phyloP scores from a whole-genome alignment of 23 tunicate genomes.

The Trididemnum clinides region DNA sequence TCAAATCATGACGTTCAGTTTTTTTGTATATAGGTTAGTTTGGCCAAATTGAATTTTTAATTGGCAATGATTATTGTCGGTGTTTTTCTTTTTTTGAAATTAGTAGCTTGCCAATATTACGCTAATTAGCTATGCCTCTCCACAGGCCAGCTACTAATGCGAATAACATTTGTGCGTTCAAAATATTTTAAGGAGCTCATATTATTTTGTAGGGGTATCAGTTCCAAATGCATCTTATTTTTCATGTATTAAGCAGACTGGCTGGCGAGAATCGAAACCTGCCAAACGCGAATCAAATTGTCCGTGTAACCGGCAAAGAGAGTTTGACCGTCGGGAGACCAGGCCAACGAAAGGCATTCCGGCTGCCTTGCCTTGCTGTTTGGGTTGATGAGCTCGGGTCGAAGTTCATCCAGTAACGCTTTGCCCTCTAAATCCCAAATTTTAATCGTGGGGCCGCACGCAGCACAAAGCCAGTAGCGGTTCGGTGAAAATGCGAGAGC shows the following conservation, averaged over 20 bases:
- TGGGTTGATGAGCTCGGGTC: constrained; percentile 90
- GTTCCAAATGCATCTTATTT: too few relatives aligned
- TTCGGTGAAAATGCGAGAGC: constrained; percentile 98
- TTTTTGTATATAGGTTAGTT: too few relatives aligned
- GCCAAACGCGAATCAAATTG: constrained; percentile 96
- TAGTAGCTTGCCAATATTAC: too few relatives aligned
- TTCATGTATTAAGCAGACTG: constrained; percentile 61
- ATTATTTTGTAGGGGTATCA: too few relatives aligned
- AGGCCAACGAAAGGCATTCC: constrained; percentile 92
- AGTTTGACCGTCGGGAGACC: constrained; percentile 99
- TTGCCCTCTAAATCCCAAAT: constrained; percentile 99
- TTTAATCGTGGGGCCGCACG: constrained; percentile 97
- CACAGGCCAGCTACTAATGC: too few relatives aligned
- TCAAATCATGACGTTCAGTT: too few relatives aligned
- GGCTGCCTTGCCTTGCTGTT: constrained; percentile 94
- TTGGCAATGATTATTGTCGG: too few relatives aligned
- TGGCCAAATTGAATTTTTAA: too few relatives aligned
- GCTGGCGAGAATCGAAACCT: constrained; percentile 89
- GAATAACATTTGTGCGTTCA: too few relatives aligned
- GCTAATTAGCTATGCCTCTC: too few relatives aligned
- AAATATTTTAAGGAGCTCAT: too few relatives aligned
- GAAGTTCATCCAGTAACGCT: constrained; percentile 92
- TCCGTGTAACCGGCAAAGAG: constrained; percentile 99
- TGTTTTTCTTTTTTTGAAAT: too few relatives aligned
- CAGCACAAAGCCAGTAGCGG: constrained; percentile 99